Evolutionary conservation across 2,888 invertebrate species (phyloP).

Genomic region (Coenonympha glycerion): DNA sequence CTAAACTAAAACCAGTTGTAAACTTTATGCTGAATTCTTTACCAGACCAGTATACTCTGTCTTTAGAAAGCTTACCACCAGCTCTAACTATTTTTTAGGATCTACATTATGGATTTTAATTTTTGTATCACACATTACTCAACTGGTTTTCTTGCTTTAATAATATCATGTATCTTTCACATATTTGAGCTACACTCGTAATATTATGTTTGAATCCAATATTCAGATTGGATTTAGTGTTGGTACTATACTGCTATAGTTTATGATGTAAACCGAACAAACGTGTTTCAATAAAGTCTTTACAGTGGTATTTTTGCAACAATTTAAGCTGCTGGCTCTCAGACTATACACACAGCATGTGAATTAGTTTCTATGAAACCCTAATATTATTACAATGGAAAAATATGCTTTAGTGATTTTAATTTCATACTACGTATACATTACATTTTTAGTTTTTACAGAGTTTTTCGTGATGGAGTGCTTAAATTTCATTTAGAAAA

Average conservation of each 20-base stretch:
- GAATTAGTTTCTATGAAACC: slow-evolving; percentile 37
- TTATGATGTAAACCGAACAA: slow-evolving; percentile 16
- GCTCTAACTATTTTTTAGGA: not conserved
- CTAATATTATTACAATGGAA: slow-evolving; percentile 56
- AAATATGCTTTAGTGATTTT: slow-evolving; percentile 64
- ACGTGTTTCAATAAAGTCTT: not conserved
- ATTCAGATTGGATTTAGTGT: slow-evolving; percentile 36
- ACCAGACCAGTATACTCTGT: no score
- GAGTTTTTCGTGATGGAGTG: slow-evolving; percentile 11
- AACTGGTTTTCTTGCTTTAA: slow-evolving; percentile 1
- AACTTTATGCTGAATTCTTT: no score
- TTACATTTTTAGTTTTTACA: slow-evolving; percentile 45
- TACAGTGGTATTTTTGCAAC: not conserved
- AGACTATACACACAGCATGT: slow-evolving; percentile 23
- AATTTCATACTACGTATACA: slow-evolving; percentile 45
- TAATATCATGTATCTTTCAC: not conserved
- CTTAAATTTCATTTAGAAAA: slow-evolving; percentile 17
- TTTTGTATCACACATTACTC: slow-evolving; percentile 17
- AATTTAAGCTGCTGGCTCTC: not conserved
- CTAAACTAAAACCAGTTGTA: no score
- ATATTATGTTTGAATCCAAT: slow-evolving; percentile 26
- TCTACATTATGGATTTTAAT: slow-evolving; percentile 1
- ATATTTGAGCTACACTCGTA: no score
- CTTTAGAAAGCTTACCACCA: not conserved
- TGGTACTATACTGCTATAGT: slow-evolving; percentile 25